These are phyloP conservation scores for Meganola albula DNA, from an alignment of 2,888 invertebrate species.

Conservation along the genomic window DNA sequence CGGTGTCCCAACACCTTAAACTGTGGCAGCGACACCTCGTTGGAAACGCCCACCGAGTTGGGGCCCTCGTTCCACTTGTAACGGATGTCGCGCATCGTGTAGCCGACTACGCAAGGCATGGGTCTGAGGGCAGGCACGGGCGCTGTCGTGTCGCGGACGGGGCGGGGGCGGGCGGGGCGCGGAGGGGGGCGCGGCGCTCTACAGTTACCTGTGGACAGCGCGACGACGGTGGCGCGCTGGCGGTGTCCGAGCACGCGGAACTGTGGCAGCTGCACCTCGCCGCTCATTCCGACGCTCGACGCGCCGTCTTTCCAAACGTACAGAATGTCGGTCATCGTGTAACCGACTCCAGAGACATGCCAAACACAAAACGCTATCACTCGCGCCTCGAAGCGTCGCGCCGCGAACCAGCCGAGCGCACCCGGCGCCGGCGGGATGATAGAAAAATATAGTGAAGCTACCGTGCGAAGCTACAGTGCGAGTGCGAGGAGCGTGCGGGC, in stretches of 20 bases:
- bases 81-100: conserved; percentile 96
- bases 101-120: conserved; percentile 84
- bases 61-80: conserved; percentile 96
- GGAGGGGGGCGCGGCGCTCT: conserved; percentile 24
- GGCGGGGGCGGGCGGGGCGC: conserved; percentile 10
- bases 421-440: conserved; percentile 28
- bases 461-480: conserved; percentile 24
- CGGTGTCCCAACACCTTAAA: conserved; percentile 96
- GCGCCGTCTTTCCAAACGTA: conserved; percentile 94
- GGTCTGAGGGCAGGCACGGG: conserved; percentile 35
- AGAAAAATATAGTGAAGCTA: conserved; percentile 33
- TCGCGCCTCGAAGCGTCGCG: conserved; percentile 43
- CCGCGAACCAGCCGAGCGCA: conserved; percentile 21
- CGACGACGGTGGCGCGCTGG: conserved; percentile 92
- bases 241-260: conserved; percentile 95
- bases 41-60: conserved; percentile 93
- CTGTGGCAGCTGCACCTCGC: conserved; percentile 94
- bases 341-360: conserved; percentile 86
- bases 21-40: conserved; percentile 95
- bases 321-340: conserved; percentile 93
- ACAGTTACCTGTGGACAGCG: conserved; percentile 91
- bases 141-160: conserved; percentile 25
- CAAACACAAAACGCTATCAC: conserved; percentile 61
- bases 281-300: conserved; percentile 93
- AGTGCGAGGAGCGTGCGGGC: conserved; percentile 4